phyloP scores from a whole-genome alignment of 2,113 vertebrate species.

The Trematomus loennbergii region DNA sequence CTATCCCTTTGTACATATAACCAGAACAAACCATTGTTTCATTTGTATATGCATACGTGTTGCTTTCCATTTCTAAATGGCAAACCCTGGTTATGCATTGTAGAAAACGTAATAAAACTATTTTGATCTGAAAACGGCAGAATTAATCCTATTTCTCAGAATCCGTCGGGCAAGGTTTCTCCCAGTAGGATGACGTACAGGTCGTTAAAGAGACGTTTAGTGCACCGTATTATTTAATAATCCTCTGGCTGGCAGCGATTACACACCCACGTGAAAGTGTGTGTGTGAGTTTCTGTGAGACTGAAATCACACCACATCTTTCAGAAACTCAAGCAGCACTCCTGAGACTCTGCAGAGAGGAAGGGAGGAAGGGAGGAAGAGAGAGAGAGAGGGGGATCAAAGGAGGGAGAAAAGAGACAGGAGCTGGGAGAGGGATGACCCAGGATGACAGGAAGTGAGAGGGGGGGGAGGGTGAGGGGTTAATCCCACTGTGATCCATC shows the following conservation, averaged over 20 bases:
- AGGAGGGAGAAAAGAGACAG: constrained; percentile 7
- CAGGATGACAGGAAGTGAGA: constrained; percentile 24
- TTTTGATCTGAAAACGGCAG: too few relatives aligned
- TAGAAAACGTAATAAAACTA: too few relatives aligned
- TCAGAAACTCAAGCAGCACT: constrained; percentile 22
- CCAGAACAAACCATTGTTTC: too few relatives aligned
- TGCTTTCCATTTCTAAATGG: too few relatives aligned
- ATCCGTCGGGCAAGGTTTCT: neutral
- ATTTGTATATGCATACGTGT: too few relatives aligned
- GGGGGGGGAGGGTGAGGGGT: constrained; percentile 10
- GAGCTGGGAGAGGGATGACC: constrained; percentile 19
- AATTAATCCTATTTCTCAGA: neutral
- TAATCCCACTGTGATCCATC: neutral
- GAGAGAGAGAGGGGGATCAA: constrained; percentile 9
- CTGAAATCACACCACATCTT: constrained; percentile 38
- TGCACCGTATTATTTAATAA: neutral
- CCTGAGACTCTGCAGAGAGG: constrained; percentile 13
- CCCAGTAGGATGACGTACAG: too few relatives aligned
- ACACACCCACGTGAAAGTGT: constrained; percentile 28
- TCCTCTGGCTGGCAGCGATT: constrained; percentile 19
- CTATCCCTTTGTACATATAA: too few relatives aligned
- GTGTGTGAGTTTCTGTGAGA: constrained; percentile 22
- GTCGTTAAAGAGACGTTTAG: neutral
- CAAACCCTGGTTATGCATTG: too few relatives aligned
- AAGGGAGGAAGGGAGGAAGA: neutral